Evolutionary conservation across 2,113 vertebrate genomes (phyloP), one percentile per base, ranked within the genome.

Genomic region (Zingel zingel): DNA sequence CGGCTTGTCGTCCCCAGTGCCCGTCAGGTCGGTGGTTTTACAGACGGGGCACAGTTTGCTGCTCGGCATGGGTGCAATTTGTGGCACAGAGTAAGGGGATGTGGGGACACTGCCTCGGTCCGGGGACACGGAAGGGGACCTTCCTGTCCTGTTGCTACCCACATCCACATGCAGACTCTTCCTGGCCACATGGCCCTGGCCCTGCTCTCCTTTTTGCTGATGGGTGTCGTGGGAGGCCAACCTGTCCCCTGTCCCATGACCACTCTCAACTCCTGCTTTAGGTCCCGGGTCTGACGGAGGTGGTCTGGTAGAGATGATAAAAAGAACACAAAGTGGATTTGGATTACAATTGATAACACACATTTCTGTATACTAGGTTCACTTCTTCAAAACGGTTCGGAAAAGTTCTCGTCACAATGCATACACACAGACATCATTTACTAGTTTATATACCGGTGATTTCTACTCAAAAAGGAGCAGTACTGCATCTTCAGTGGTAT

Each of bases 61-160:
- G 96, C 97, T 99, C 90, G 98, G 98, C 89, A 99, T 97, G 25
- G 98, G 98, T 5, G 98, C 98, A 0, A 99, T 99, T 95, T 99
- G 98, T 11, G 98, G 98, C 85, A 99, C 94, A 0, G 97, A 99
- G 94, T 99, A 99, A 27, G 98, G 98, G 27, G 98, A 99, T 21
- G 97, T 97, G 66, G 98, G 97, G 72, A 97, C 97, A 67, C 97
- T 98, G 94, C 96, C 95, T 82, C 96, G 94, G 74, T 98, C 97
- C 0, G 98, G 98, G 0, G 98, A 99, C 66, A 90, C 96, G 0
- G 97, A 97, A 2, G 94, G 94, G 43, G 95, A 95, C 83, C 93
- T 91, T 36, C 94, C 94, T 4, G 91, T 87, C 86, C 93, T 91
- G 75, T 83, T 86, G 88, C 93, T 82, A 0, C 93, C 91, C 71